Evolutionary conservation across 2,797 vertebrate species (phyloP).

Genomic region (Poeciliopsis paucimaculata): DNA sequence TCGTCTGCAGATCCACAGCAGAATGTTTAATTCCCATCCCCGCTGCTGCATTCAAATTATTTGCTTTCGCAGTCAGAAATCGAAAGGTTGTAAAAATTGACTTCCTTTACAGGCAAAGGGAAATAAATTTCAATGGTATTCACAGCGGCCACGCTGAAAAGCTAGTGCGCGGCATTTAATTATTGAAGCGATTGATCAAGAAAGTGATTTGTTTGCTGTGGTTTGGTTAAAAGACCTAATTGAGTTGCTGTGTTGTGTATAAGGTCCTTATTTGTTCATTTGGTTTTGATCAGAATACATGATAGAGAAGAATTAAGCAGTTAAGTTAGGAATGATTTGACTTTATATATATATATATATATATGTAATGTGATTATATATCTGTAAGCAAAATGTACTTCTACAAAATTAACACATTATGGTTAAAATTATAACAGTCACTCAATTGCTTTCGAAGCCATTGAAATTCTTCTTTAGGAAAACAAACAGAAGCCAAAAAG

Average conservation of each 20-base stretch:
- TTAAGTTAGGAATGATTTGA: constrained; percentile 30
- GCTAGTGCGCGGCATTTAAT: constrained; percentile 89
- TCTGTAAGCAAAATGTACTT: constrained; percentile 28
- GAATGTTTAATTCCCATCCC: constrained; percentile 71
- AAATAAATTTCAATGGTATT: constrained; percentile 82
- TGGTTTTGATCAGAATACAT: constrained; percentile 59
- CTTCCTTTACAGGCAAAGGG: constrained; percentile 85
- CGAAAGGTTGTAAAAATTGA: constrained; percentile 87
- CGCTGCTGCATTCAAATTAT: constrained; percentile 80
- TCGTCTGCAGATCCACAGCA: constrained; percentile 59
- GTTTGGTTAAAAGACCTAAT: constrained; percentile 80
- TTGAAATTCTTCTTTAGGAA: not conserved
- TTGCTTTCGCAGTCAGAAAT: constrained; percentile 87
- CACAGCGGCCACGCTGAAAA: constrained; percentile 83
- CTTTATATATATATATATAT: constrained; percentile 19
- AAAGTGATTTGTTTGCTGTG: constrained; percentile 82
- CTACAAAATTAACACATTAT: constrained; percentile 23
- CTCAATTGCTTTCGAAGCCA: not conserved
- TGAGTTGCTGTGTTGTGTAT: constrained; percentile 71
- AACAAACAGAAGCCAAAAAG: not conserved
- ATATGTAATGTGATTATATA: too few relatives aligned
- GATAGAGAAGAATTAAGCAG: constrained; percentile 32
- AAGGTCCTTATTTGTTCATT: constrained; percentile 76
- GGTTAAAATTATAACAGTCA: constrained; percentile 13
- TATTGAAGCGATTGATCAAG: constrained; percentile 86